Conservation (phyloP, 1,140 invertebrate genomes). For the Thalassaphorura encarpata region DNA sequence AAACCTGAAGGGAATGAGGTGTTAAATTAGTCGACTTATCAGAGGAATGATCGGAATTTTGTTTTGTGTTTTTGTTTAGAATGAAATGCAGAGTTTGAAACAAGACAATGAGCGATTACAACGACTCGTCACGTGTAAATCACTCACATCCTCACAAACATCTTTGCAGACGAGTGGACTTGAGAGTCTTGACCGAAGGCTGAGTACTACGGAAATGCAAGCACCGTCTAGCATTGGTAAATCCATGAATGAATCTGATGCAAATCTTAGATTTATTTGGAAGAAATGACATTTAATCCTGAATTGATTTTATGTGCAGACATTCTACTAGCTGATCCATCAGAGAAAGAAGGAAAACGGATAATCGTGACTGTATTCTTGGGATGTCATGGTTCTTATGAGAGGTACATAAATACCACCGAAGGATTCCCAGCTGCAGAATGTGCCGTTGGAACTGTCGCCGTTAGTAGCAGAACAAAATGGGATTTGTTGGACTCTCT, state of each 20-base stretch:
- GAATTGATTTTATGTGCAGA: no score
- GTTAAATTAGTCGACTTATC: neutral
- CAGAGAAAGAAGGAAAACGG: constrained; percentile 72
- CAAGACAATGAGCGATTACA: constrained; percentile 94
- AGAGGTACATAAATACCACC: constrained; percentile 51
- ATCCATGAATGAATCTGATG: no score
- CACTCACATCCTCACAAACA: constrained; percentile 65
- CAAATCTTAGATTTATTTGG: no score
- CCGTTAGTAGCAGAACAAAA: constrained; percentile 81
- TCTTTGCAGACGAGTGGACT: constrained; percentile 46
- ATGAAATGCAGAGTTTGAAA: constrained; percentile 90
- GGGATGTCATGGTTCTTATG: constrained; percentile 66
- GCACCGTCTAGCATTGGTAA: constrained; percentile 21
- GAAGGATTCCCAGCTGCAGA: constrained; percentile 43
- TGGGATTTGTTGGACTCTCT: constrained; percentile 91
- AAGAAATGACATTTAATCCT: no score
- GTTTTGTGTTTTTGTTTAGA: constrained; percentile 47
- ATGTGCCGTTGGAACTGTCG: constrained; percentile 71
- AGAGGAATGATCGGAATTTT: neutral
- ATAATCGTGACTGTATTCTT: constrained; percentile 72
- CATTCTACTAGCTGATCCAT: constrained; percentile 40
- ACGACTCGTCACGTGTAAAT: constrained; percentile 69
- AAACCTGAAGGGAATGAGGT: no score
- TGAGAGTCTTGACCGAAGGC: constrained; percentile 45
- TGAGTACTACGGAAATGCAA: constrained; percentile 45